phyloP scores from a whole-genome alignment of 2,888 invertebrate species.

The Herminia tarsipennalis region DNA sequence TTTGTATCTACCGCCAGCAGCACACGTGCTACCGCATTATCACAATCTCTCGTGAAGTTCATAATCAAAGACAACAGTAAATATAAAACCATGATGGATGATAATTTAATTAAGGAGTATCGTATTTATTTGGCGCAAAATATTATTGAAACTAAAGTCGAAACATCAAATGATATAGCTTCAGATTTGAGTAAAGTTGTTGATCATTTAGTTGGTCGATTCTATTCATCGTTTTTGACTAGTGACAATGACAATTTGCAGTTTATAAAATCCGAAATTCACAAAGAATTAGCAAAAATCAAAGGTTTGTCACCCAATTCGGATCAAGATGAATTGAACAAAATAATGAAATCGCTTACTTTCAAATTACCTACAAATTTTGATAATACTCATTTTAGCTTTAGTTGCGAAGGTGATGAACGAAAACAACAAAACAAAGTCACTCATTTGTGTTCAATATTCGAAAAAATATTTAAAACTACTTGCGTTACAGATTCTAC shows the following conservation, averaged over 20 bases:
- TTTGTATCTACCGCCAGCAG: conserved; percentile 17
- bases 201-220: conserved; percentile 12
- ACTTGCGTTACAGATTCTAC: neutral
- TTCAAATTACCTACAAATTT: conserved; percentile 30
- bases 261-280: conserved; percentile 13
- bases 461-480: conserved; percentile 15
- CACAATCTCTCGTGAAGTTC: conserved; percentile 22
- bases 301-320: no score
- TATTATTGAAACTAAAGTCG: conserved; percentile 3
- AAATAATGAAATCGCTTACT: conserved; percentile 5
- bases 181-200: neutral
- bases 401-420: conserved; percentile 18
- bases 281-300: conserved; percentile 10
- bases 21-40: conserved; percentile 23
- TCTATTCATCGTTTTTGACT: conserved; percentile 15
- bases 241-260: conserved; percentile 16
- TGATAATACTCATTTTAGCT: conserved; percentile 23
- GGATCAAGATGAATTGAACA: conserved; percentile 7
- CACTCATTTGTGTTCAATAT: conserved; percentile 15
- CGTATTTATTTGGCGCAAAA: conserved; percentile 25
- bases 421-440: conserved; percentile 16
- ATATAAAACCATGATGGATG: conserved; percentile 23
- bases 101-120: conserved; percentile 29
- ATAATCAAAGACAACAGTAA: conserved; percentile 27
- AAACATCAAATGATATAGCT: neutral